Conservation (phyloP, 2,113 vertebrate genomes). For the Promerops cafer region DNA sequence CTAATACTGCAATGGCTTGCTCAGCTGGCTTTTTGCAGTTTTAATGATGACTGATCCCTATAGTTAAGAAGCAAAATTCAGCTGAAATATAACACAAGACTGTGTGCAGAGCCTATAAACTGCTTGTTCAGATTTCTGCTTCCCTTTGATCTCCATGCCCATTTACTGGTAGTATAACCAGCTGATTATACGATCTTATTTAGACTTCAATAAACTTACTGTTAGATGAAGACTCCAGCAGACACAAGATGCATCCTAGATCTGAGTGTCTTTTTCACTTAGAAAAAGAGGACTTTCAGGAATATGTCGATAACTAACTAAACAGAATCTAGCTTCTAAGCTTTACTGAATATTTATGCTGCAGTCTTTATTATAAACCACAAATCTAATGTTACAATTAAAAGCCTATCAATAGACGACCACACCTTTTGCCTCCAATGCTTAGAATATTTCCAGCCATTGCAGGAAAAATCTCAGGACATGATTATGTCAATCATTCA, state of each 20-base stretch:
- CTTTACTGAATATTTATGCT: not conserved
- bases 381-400: not conserved
- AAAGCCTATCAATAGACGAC: not conserved
- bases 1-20: slow-evolving; percentile 1
- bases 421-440: not conserved
- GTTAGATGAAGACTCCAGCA: not conserved
- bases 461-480: not conserved
- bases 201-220: not conserved
- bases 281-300: not conserved
- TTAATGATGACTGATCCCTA: slow-evolving; percentile 37
- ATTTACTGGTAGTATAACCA: not conserved
- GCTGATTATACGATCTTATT: not conserved
- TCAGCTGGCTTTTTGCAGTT: slow-evolving; percentile 43
- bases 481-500: not conserved
- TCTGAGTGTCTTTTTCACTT: not conserved
- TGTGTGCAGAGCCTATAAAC: not conserved
- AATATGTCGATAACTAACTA: not conserved
- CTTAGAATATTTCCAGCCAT: not conserved
- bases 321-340: not conserved
- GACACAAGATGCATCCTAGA: not conserved
- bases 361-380: not conserved
- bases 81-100: not conserved
- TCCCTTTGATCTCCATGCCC: not conserved
- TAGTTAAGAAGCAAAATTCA: slow-evolving; percentile 2
- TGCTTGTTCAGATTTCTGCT: not conserved